Base-by-base conservation (phyloP, 1,140 invertebrate species). In the Drosophila navojoa region DNA sequence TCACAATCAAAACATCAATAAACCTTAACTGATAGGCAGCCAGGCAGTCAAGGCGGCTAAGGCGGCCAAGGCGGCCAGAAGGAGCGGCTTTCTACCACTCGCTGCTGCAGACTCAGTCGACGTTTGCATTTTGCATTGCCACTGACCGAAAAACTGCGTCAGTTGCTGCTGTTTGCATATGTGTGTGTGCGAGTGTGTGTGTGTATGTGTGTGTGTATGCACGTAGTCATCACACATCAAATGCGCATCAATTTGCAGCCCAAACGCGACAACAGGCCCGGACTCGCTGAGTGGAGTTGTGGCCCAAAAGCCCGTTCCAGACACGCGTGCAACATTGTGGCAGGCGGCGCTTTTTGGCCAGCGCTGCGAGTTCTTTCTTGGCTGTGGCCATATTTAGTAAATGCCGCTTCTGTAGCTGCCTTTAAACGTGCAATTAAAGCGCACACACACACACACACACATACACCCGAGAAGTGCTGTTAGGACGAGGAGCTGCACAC, bases 1-100 rank as follows among this genome's bases (percentile, higher is more conserved):
- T 90, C 80, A 58, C 76, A 91, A 90, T 90, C 87, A 89, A 90
- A 90, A 90, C 87, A 90, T 90, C 87, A 90, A 90, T 90, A 90
- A 90, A 90, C 87, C 87, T 90, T 90, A 90, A 90, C 87, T 87
- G 87, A 82, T 90, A 82, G 59, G 54, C 71, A 61, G 66, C 15
- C 42, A 45, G 35, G 10, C 35, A 45, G 42, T 5, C 13, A 15
- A 44, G 5, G 4, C 13, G 5, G 40, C 11, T 45, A 50, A 74
- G 54, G 53, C 52, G 32, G 55, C 53, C 58, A 63, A 70, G 6
- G 4, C 52, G 32, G 55, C 53, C 58, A 63, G 63, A 63, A 53
- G 54, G 35, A 71, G 60, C 59, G 53, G 40, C 47, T 52, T 42
- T 50, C 60, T 54, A 53, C 63, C 44, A 58, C 27, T 55, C 32